phyloP scores from a whole-genome alignment of 2,888 invertebrate genomes.

The Erebia ligea region DNA sequence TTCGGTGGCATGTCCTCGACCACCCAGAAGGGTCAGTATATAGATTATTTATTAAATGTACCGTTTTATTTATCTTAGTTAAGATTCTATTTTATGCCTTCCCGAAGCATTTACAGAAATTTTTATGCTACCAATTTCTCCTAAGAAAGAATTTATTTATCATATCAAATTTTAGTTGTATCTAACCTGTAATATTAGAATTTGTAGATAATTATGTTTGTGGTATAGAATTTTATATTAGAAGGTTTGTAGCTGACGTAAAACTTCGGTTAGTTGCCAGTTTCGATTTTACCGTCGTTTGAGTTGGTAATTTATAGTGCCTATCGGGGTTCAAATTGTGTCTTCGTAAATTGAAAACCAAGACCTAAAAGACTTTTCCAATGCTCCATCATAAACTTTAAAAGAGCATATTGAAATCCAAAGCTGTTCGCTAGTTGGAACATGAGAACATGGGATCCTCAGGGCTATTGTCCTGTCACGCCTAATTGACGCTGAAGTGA shows the following conservation, averaged over 20 bases:
- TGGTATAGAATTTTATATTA: conserved; percentile 49
- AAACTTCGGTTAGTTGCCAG: conserved; percentile 40
- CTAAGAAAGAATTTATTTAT: conserved; percentile 78
- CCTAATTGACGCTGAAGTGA: conserved; percentile 12
- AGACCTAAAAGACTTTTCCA: not conserved
- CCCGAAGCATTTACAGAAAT: conserved; percentile 66
- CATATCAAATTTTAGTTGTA: conserved; percentile 65
- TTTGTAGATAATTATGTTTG: conserved; percentile 64
- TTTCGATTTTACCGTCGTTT: conserved; percentile 27
- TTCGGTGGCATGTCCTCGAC: conserved; percentile 47
- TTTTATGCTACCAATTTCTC: conserved; percentile 64
- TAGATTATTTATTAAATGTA: conserved; percentile 50
- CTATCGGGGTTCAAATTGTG: not conserved
- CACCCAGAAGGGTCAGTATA: conserved; percentile 44
- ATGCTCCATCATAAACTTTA: not conserved
- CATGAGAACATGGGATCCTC: not conserved
- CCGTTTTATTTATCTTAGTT: conserved; percentile 49
- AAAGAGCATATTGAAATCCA: not conserved
- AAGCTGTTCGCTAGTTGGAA: not conserved
- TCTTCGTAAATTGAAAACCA: not conserved
- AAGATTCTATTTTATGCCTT: conserved; percentile 48
- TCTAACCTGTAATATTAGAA: conserved; percentile 61
- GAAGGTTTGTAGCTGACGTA: conserved; percentile 65
- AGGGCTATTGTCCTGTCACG: conserved; percentile 21
- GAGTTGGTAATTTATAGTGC: conserved; percentile 3